Evolutionary conservation across 2,888 invertebrate species (phyloP).

Genomic region (Brachyptera putata): DNA sequence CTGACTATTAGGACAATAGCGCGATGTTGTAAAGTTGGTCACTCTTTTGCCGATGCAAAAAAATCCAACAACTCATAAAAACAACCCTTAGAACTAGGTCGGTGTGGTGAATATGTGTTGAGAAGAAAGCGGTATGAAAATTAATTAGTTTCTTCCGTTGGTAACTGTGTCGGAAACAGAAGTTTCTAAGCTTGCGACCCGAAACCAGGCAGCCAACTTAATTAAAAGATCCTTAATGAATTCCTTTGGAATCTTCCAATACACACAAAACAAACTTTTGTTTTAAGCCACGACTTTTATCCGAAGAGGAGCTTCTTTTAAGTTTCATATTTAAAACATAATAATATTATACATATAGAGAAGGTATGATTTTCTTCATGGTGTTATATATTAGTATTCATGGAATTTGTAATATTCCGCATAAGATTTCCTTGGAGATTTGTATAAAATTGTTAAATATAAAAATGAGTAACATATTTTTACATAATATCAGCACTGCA

Average conservation of each 20-base stretch:
- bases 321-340: not conserved
- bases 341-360: too few species aligned
- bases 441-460: too few species aligned
- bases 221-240: conserved; percentile 1
- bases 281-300: not conserved
- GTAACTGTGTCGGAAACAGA: not conserved
- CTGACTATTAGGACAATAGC: too few species aligned
- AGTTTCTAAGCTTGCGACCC: not conserved
- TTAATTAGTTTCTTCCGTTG: conserved; percentile 7
- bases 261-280: not conserved
- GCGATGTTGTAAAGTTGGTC: too few species aligned
- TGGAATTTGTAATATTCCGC: too few species aligned
- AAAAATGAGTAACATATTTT: too few species aligned
- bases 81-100: too few species aligned
- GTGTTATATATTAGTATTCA: too few species aligned
- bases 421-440: too few species aligned
- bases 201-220: not conserved
- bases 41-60: too few species aligned
- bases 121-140: not conserved
- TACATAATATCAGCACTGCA: too few species aligned
- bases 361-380: too few species aligned
- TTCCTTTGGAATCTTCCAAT: not conserved
- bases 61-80: not conserved
- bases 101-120: not conserved
- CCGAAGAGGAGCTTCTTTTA: not conserved